Percentiles rank a stretch among this genome's conserved stretches.
These are phyloP conservation scores for Belgica antarctica DNA, from an alignment of 2,888 invertebrate species.

Conservation along the genomic window DNA sequence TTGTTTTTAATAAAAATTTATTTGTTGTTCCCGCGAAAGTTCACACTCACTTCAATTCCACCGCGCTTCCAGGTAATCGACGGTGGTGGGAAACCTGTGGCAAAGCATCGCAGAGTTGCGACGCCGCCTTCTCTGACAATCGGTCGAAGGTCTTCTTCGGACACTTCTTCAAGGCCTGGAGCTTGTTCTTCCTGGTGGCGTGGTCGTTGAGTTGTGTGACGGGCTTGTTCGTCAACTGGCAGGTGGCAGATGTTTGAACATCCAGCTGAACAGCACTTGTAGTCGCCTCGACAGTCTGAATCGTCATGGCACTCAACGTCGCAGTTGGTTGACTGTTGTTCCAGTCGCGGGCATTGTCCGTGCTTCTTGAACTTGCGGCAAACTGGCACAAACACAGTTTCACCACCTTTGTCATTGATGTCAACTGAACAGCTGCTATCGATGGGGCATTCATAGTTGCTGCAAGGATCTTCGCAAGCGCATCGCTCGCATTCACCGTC, in stretches of 20 bases:
- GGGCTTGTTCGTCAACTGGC: conserved; percentile 55
- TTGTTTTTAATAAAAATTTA: not conserved
- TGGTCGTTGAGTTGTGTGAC: conserved; percentile 54
- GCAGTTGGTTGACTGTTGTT: conserved; percentile 59
- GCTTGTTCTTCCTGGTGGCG: conserved; percentile 52
- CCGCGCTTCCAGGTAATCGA: conserved; percentile 74
- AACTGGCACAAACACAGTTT: conserved; percentile 50
- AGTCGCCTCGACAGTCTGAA: conserved; percentile 73
- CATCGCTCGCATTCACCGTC: conserved; percentile 70
- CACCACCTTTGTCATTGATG: conserved; percentile 50
- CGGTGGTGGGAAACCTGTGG: conserved; percentile 75
- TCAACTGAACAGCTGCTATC: conserved; percentile 69
- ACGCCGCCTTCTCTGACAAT: conserved; percentile 69
- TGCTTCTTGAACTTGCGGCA: conserved; percentile 60
- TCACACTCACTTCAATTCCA: conserved; percentile 64
- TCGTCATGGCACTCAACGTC: conserved; percentile 73
- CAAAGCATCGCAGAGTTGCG: conserved; percentile 71
- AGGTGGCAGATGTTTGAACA: conserved; percentile 72
- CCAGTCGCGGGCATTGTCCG: conserved; percentile 64
- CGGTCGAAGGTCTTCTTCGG: conserved; percentile 61
- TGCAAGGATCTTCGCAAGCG: conserved; percentile 74
- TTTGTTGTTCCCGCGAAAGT: no score
- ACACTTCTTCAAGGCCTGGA: conserved; percentile 58
- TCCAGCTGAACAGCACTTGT: conserved; percentile 79
- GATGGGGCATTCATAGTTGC: conserved; percentile 60